Conservation (phyloP, 2,113 vertebrate genomes). For the Ginglymostoma cirratum region DNA sequence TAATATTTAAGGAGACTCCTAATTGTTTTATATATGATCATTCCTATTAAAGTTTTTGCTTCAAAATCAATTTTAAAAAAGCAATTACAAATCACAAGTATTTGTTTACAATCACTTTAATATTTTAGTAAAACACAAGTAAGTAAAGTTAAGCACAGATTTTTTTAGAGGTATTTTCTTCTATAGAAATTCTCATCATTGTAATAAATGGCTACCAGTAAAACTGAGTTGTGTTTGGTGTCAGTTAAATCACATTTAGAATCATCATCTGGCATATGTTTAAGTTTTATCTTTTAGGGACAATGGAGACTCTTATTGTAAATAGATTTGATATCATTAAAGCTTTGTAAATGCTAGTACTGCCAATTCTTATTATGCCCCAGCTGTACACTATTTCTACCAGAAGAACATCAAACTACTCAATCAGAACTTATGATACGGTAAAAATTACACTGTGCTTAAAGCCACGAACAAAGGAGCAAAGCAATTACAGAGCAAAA, state of each 20-base stretch:
- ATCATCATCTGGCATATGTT: slow-evolving; percentile 25
- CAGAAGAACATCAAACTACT: slow-evolving; percentile 52
- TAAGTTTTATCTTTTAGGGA: slow-evolving; percentile 36
- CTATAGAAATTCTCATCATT: neutral
- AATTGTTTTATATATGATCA: slow-evolving; percentile 27
- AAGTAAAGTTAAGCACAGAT: slow-evolving; percentile 19
- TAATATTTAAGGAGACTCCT: slow-evolving; percentile 31
- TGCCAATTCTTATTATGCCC: slow-evolving; percentile 42
- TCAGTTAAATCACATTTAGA: slow-evolving; percentile 26
- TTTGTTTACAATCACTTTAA: slow-evolving; percentile 17
- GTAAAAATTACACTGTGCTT: slow-evolving; percentile 66
- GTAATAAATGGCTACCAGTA: neutral
- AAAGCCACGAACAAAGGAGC: slow-evolving; percentile 73
- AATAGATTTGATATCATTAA: slow-evolving; percentile 39
- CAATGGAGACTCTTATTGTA: slow-evolving; percentile 29
- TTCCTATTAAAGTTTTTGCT: slow-evolving; percentile 15
- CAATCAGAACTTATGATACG: slow-evolving; percentile 65
- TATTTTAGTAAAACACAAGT: neutral
- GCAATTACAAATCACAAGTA: neutral
- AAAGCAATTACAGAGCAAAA: slow-evolving; percentile 74
- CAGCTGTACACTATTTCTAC: slow-evolving; percentile 54
- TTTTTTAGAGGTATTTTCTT: neutral
- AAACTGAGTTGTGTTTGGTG: slow-evolving; percentile 8
- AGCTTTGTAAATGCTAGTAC: slow-evolving; percentile 39
- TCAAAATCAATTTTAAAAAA: neutral